Conservation (phyloP, 2,113 vertebrate genomes). For the cattle (Bos taurus) region DNA sequence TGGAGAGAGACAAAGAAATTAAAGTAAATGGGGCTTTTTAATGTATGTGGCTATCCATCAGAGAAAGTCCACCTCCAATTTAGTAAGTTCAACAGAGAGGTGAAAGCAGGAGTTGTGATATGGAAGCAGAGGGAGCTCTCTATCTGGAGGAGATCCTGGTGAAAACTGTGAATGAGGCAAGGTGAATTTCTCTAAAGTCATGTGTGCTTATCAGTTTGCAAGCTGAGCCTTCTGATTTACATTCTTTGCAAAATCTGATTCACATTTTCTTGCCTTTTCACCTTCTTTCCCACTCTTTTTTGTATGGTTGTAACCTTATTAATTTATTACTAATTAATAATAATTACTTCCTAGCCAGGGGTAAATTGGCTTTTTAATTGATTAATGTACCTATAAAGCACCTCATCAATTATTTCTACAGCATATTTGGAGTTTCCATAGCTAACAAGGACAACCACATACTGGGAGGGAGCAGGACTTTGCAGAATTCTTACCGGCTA, state of each 20-base stretch:
- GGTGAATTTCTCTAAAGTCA: neutral
- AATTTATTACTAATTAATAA: constrained; percentile 37
- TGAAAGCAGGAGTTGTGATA: neutral
- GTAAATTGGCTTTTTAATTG: constrained; percentile 39
- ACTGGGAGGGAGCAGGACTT: neutral
- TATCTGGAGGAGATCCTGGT: neutral
- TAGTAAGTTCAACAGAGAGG: neutral
- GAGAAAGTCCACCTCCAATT: neutral
- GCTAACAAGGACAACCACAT: neutral
- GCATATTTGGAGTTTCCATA: neutral
- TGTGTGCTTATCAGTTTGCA: neutral
- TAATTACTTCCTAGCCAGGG: neutral
- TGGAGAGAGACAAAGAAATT: neutral
- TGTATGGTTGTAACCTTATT: neutral
- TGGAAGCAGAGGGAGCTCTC: neutral
- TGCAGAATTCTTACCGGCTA: neutral
- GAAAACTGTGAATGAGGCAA: neutral
- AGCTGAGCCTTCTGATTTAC: neutral
- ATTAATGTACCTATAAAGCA: neutral
- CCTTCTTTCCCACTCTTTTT: neutral
- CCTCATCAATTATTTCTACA: neutral
- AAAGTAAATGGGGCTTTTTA: neutral
- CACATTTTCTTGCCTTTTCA: neutral
- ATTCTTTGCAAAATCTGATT: neutral
- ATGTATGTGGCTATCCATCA: neutral